These are phyloP conservation scores for Anastatus disparis DNA, from an alignment of 1,140 invertebrate species.

Conservation along the genomic window DNA sequence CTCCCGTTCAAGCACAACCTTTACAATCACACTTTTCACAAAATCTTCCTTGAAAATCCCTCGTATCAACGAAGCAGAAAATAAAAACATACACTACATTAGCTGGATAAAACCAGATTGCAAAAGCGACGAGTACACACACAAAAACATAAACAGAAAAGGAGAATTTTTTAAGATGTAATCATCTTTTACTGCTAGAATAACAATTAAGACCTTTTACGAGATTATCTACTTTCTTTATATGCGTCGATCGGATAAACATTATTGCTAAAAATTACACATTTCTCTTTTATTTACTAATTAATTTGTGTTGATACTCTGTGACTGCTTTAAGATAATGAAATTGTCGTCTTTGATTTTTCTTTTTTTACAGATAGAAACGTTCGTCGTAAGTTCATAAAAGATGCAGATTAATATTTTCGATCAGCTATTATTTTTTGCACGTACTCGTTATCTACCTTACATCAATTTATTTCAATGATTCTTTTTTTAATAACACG, in stretches of 20 bases:
- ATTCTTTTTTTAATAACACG: background rate
- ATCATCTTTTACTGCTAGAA: background rate
- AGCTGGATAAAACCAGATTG: conserved; percentile 9
- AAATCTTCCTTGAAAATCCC: background rate
- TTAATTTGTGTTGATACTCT: background rate
- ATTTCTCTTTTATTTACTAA: conserved; percentile 7
- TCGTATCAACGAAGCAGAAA: conserved; percentile 26
- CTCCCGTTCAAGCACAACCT: background rate
- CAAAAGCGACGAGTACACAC: conserved; percentile 7
- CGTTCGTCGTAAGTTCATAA: background rate
- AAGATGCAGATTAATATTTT: conserved; percentile 2
- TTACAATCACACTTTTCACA: background rate
- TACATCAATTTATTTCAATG: conserved; percentile 6
- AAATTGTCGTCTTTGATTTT: background rate
- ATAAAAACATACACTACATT: conserved; percentile 17
- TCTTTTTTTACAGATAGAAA: conserved; percentile 4
- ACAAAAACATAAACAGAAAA: conserved; percentile 13
- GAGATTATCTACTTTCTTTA: conserved; percentile 17
- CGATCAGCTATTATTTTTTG: no score
- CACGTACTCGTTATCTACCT: background rate
- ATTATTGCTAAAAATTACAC: conserved; percentile 32
- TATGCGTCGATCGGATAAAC: conserved; percentile 24
- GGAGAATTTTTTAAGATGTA: background rate
- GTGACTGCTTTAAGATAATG: conserved; percentile 6
- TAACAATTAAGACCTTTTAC: conserved; percentile 29